A percentile compares a stretch with the other conserved stretches of the same genome.
phyloP scores from a whole-genome alignment of 2,797 vertebrate genomes.

The Cossypha dichroa region DNA sequence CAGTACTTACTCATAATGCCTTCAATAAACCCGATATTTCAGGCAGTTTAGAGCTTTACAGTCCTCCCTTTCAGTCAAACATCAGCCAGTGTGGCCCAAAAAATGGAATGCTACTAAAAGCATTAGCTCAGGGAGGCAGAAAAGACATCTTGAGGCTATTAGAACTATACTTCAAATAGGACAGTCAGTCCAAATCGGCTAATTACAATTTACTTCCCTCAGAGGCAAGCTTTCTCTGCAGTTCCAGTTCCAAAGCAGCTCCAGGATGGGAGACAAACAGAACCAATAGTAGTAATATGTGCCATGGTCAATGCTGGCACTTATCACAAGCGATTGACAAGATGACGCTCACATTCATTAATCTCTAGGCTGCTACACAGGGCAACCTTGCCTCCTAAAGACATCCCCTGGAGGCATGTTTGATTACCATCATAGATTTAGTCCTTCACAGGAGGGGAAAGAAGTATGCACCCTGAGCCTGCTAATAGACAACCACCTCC shows the following conservation, averaged over 20 bases:
- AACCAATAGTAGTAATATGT: accelerated
- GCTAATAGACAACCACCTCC: not conserved
- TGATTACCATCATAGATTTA: not conserved
- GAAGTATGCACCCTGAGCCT: not conserved
- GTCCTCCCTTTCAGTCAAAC: not conserved
- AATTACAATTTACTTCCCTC: not conserved
- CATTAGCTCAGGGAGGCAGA: not conserved
- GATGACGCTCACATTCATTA: not conserved
- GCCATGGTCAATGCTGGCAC: not conserved
- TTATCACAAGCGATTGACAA: not conserved
- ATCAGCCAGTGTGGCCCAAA: not conserved
- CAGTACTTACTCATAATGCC: not conserved
- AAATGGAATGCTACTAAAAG: not conserved
- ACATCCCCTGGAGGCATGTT: not conserved
- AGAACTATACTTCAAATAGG: not conserved
- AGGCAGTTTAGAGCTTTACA: not conserved
- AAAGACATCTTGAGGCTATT: not conserved
- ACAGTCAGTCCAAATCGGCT: not conserved
- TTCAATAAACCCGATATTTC: not conserved
- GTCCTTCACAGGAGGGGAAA: accelerated
- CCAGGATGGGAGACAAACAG: not conserved
- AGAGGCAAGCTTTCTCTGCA: not conserved
- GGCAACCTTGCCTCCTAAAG: not conserved
- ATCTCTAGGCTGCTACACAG: not conserved
- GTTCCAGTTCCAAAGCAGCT: not conserved